phyloP scores from a whole-genome alignment of 2,113 vertebrate species.

The Perognathus longimembris region DNA sequence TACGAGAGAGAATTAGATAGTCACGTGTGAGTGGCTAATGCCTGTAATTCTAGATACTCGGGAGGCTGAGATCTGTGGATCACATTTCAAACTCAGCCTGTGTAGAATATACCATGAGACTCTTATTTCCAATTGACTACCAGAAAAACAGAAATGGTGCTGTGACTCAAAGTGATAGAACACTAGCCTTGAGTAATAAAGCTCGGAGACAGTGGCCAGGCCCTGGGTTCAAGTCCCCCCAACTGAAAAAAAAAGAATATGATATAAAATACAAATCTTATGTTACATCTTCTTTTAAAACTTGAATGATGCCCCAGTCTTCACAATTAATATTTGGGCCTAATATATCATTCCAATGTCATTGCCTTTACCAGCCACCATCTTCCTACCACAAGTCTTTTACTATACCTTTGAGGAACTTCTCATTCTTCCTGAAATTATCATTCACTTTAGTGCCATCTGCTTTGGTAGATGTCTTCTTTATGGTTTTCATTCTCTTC shows the following conservation, averaged over 20 bases:
- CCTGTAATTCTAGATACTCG: no score
- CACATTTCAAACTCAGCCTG: no score
- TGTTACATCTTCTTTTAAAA: background rate
- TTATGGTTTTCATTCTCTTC: background rate
- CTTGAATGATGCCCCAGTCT: background rate
- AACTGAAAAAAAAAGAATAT: background rate
- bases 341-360: background rate
- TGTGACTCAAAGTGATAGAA: no score
- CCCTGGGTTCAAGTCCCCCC: no score
- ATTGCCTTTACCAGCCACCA: background rate
- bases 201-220: no score
- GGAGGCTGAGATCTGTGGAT: no score
- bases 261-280: background rate
- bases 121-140: no score
- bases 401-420: background rate
- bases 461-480: background rate
- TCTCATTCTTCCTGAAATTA: background rate
- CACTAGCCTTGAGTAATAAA: no score
- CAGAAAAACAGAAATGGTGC: no score
- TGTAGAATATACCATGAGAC: no score
- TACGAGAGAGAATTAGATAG: background rate
- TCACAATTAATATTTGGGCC: background rate
- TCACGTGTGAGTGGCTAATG: background rate
- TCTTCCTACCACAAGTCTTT: fast-evolving
- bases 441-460: background rate